A percentile compares a stretch with the other conserved stretches of the same genome.
These are phyloP conservation scores for Callospermophilus lateralis DNA, from an alignment of 2,113 vertebrate genomes.

Conservation along the genomic window DNA sequence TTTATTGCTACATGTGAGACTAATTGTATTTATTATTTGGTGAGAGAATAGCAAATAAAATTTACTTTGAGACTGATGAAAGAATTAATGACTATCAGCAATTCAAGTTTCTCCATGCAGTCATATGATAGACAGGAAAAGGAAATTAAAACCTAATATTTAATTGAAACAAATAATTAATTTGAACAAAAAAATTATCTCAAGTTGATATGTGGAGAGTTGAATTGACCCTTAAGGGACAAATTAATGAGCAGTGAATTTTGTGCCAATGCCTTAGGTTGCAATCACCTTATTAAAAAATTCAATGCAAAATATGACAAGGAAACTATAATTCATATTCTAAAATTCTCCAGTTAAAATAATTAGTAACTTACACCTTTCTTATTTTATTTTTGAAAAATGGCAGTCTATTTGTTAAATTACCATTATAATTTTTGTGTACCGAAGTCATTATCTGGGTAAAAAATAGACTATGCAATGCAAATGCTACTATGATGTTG, in stretches of 20 bases:
- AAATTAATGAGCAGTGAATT: conserved; percentile 55
- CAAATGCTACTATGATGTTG: background rate
- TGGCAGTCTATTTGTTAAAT: background rate
- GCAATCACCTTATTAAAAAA: conserved; percentile 8
- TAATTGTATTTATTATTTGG: conserved; percentile 9
- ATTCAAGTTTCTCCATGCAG: background rate
- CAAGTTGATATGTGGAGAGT: background rate
- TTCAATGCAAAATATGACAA: background rate
- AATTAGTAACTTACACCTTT: background rate
- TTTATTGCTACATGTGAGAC: background rate
- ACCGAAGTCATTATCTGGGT: background rate
- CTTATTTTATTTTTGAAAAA: conserved; percentile 33
- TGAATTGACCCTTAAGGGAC: background rate
- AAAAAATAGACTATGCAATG: background rate
- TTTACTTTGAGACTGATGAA: background rate
- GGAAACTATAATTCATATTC: background rate
- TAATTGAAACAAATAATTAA: conserved; percentile 56
- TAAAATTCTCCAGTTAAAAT: conserved; percentile 26
- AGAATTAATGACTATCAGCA: background rate
- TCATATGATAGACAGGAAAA: background rate
- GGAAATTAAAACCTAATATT: conserved; percentile 14
- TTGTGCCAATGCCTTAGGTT: background rate
- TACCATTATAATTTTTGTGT: background rate
- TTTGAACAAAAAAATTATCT: background rate
- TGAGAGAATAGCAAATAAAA: conserved; percentile 9